Evolutionary conservation across 2,888 invertebrate species (phyloP), one percentile per base, ranked within the genome.

Genomic region (Cyaniris semiargus): DNA sequence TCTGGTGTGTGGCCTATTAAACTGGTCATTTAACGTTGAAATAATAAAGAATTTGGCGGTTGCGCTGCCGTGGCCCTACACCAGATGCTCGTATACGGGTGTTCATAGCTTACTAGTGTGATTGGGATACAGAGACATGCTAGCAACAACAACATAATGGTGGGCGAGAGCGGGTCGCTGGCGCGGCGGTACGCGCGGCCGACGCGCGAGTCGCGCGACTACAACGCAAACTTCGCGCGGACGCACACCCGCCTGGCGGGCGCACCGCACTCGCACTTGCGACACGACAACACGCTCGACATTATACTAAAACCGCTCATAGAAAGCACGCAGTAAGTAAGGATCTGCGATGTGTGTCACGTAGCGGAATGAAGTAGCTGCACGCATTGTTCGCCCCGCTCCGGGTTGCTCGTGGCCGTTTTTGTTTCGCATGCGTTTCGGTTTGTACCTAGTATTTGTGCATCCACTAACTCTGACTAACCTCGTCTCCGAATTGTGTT

Each of bases 311-410:
- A 94, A 88, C 94, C 94, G 87, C 94, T 94, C 87, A 94, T 94
- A 90, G 94, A 94, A 90, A 94, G 94, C 93, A 94, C 94, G 89
- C 94, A 94, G 94, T 94, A 94, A 94, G 94, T 94, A 93, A 90
- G 88, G 83, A 78, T 83, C 85, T 82, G 83, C 83, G 84, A 77
- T 89, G 84, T 90, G 88, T 90, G 91, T 89, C 88, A 87, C 87
- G 86, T 92, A 91, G 89, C 87, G 87, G 90, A 90, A 91, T 92
- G 91, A 81, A 82, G 71, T 88, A 89, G 91, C 90, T 90, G 92
- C 92, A 92, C 92, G 92, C 86, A 86, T 86, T 88, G 88, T 90
- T 88, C 88, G 89, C 86, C 86, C 84, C 84, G 23, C 82, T 84
- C 84, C 84, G 80, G 82, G 82, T 82, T 83, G 83, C 83, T 84